These are phyloP conservation scores for Erebia epiphron DNA, from an alignment of 2,888 invertebrate genomes.

Conservation along the genomic window DNA sequence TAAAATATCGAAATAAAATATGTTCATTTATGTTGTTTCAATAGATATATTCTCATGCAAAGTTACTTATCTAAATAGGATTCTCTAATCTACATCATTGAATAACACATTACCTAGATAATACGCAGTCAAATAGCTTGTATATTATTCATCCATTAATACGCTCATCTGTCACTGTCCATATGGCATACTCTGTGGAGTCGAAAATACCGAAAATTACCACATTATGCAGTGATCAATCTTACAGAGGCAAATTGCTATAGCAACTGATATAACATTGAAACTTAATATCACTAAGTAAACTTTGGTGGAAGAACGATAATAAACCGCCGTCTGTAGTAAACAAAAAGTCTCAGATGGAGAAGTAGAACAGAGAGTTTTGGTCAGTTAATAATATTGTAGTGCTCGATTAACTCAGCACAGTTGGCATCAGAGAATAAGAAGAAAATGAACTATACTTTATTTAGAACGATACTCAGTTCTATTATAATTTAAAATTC, in stretches of 20 bases:
- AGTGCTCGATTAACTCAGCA: too few relatives aligned
- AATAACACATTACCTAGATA: constrained; percentile 25
- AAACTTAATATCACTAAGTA: constrained; percentile 3
- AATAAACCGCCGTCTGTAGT: too few relatives aligned
- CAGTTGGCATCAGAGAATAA: too few relatives aligned
- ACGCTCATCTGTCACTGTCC: constrained; percentile 43
- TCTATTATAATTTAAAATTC: too few relatives aligned
- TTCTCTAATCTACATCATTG: constrained; percentile 3
- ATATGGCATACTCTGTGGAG: constrained; percentile 38
- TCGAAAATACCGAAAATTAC: constrained; percentile 46
- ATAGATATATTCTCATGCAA: not conserved
- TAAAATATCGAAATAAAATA: too few relatives aligned
- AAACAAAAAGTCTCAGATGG: too few relatives aligned
- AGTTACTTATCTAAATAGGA: not conserved
- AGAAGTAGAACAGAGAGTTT: too few relatives aligned
- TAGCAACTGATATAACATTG: constrained; percentile 9
- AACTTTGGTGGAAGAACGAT: not conserved
- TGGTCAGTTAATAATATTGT: too few relatives aligned
- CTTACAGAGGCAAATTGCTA: constrained; percentile 24
- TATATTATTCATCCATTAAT: constrained; percentile 34
- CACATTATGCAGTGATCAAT: constrained; percentile 41
- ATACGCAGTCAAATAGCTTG: constrained; percentile 5
- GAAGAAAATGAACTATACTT: too few relatives aligned
- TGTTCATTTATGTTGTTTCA: not conserved
- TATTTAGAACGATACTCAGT: too few relatives aligned